Percentiles rank a stretch among this genome's conserved stretches.
Evolutionary conservation across 1,140 invertebrate genomes (phyloP).

Genomic region (Drosophila yakuba): DNA sequence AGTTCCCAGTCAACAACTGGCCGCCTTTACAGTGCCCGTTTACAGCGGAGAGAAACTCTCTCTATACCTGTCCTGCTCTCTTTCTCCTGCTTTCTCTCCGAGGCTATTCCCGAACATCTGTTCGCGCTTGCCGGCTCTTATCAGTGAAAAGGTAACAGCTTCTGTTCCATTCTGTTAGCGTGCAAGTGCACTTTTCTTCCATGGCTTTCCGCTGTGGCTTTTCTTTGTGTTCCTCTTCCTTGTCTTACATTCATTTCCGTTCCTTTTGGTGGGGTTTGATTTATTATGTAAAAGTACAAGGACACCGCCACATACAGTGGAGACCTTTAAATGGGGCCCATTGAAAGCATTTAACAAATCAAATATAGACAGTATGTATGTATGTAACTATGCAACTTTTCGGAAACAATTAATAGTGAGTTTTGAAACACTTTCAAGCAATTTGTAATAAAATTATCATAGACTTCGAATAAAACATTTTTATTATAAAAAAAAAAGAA

Average conservation of each 20-base stretch:
- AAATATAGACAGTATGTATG: too few relatives aligned
- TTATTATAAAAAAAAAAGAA: too few relatives aligned
- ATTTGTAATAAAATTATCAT: too few relatives aligned
- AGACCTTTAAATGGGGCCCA: too few relatives aligned
- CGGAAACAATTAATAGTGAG: too few relatives aligned
- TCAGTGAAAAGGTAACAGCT: slow-evolving; percentile 46
- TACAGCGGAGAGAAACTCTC: slow-evolving; percentile 46
- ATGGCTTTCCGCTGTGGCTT: not conserved
- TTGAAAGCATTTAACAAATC: too few relatives aligned
- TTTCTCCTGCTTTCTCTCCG: slow-evolving; percentile 14
- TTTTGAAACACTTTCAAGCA: too few relatives aligned
- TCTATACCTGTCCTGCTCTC: not conserved
- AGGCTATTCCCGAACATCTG: slow-evolving; percentile 30
- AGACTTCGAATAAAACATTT: too few relatives aligned
- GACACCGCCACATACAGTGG: slow-evolving; percentile 59
- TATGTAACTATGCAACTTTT: too few relatives aligned
- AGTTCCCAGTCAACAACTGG: slow-evolving; percentile 68
- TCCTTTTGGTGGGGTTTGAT: slow-evolving; percentile 46
- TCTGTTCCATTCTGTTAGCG: slow-evolving; percentile 35
- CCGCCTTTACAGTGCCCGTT: slow-evolving; percentile 75
- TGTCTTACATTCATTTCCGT: slow-evolving; percentile 27
- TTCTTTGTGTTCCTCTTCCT: not conserved
- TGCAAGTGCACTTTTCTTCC: slow-evolving; percentile 28
- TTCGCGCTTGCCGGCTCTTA: slow-evolving; percentile 72
- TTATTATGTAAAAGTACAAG: slow-evolving; percentile 80